Conservation (phyloP, 2,888 invertebrate species). For the Cabera pusaria region DNA sequence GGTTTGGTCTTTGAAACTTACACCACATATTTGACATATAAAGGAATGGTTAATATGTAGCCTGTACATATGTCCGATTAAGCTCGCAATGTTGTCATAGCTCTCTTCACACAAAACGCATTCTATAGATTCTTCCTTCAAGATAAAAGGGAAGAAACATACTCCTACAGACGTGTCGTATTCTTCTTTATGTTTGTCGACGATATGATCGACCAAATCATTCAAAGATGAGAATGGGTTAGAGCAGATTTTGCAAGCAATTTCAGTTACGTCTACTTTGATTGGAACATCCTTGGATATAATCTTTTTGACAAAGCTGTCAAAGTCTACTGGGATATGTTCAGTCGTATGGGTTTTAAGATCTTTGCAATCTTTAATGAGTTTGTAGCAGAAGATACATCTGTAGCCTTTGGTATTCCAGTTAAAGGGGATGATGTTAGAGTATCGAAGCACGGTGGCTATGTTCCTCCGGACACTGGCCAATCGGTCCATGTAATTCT, state of each 20-base stretch:
- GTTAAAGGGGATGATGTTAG: conserved; percentile 57
- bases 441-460: conserved; percentile 51
- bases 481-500: conserved; percentile 51
- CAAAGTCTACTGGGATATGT: conserved; percentile 46
- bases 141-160: conserved; percentile 58
- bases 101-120: conserved; percentile 51
- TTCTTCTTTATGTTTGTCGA: conserved; percentile 40
- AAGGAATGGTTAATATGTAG: conserved; percentile 52
- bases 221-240: conserved; percentile 39
- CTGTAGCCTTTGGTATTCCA: conserved; percentile 63
- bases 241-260: conserved; percentile 54
- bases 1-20: conserved; percentile 52
- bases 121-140: conserved; percentile 47
- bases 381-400: conserved; percentile 63
- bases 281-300: conserved; percentile 63
- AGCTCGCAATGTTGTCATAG: conserved; percentile 56
- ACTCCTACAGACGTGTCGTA: conserved; percentile 47
- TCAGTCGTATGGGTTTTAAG: conserved; percentile 52
- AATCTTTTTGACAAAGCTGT: conserved; percentile 50
- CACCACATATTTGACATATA: conserved; percentile 65
- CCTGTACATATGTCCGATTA: conserved; percentile 65
- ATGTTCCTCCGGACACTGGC: conserved; percentile 53
- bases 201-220: conserved; percentile 53
- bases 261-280: conserved; percentile 55
- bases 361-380: conserved; percentile 49